Evolutionary conservation across 2,797 vertebrate genomes (phyloP).

Genomic region (Dipus sagitta): DNA sequence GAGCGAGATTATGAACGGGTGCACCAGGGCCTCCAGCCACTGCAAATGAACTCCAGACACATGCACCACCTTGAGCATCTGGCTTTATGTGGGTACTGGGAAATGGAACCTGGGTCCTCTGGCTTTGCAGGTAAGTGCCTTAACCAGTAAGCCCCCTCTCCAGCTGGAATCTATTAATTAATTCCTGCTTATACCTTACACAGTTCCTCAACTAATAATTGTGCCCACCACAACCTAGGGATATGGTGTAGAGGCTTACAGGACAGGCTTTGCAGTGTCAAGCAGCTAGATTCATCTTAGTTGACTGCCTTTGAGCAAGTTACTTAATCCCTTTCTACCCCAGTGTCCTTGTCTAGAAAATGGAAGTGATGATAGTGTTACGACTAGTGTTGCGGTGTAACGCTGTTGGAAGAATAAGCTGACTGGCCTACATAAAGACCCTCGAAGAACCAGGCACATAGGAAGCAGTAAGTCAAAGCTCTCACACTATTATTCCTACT

Average conservation of each 20-base stretch:
- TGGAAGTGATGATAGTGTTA: background rate
- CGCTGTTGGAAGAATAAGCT: background rate
- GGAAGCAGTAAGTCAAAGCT: background rate
- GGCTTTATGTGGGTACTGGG: no score
- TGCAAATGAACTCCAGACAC: no score
- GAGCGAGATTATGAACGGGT: no score
- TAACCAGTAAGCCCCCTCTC: no score
- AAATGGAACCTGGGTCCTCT: no score
- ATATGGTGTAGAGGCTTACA: background rate
- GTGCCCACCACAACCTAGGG: background rate
- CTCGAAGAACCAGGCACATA: background rate
- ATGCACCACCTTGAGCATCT: no score
- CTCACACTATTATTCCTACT: no score
- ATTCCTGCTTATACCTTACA: background rate
- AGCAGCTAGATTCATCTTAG: background rate
- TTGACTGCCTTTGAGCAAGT: background rate
- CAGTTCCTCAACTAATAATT: rapidly evolving
- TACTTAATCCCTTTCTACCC: slow-evolving; percentile 10
- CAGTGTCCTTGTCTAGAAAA: background rate
- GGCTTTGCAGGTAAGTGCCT: no score
- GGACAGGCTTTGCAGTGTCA: background rate
- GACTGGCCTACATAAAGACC: background rate
- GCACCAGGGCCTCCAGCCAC: no score
- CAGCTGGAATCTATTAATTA: background rate
- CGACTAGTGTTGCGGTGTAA: background rate